A percentile compares a stretch with the other conserved stretches of the same genome.
Evolutionary conservation across 2,888 invertebrate species (phyloP).

Genomic region (Zygothrica quintamaculata): DNA sequence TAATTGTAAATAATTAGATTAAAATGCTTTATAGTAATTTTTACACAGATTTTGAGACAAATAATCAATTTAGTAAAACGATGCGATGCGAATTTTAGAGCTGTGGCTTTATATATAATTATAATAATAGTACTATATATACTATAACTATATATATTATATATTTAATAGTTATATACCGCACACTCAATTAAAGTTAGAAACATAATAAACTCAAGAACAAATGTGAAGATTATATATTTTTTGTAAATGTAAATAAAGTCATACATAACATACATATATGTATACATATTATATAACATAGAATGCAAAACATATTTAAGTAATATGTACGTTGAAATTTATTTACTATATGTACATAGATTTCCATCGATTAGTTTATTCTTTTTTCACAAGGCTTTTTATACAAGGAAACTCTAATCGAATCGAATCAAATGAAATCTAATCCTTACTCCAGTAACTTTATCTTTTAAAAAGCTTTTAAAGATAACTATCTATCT

Average conservation of each 20-base stretch:
- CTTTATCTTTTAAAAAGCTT: conserved; percentile 38
- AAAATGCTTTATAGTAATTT: conserved; percentile 67
- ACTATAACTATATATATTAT: conserved; percentile 45
- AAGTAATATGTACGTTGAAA: conserved; percentile 45
- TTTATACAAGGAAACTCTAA: conserved; percentile 33
- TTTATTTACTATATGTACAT: conserved; percentile 52
- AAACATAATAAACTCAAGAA: conserved; percentile 39
- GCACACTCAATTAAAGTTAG: conserved; percentile 58
- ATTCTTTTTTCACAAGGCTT: conserved; percentile 31
- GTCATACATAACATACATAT: conserved; percentile 40
- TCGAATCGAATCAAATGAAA: too few species aligned
- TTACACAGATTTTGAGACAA: conserved; percentile 67
- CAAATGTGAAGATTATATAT: conserved; percentile 34
- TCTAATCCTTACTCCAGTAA: background rate
- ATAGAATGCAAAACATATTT: conserved; percentile 39
- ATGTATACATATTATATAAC: conserved; percentile 33
- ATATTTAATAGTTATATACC: conserved; percentile 67
- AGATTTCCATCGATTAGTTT: conserved; percentile 51
- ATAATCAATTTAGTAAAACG: conserved; percentile 46
- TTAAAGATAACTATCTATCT: conserved; percentile 23
- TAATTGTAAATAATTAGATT: conserved; percentile 65
- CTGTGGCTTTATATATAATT: conserved; percentile 68
- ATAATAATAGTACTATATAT: conserved; percentile 24
- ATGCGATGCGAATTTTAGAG: conserved; percentile 60
- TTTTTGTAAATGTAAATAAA: conserved; percentile 64